phyloP scores from a whole-genome alignment of 2,888 invertebrate genomes.

The Cataglyphis cursor region DNA sequence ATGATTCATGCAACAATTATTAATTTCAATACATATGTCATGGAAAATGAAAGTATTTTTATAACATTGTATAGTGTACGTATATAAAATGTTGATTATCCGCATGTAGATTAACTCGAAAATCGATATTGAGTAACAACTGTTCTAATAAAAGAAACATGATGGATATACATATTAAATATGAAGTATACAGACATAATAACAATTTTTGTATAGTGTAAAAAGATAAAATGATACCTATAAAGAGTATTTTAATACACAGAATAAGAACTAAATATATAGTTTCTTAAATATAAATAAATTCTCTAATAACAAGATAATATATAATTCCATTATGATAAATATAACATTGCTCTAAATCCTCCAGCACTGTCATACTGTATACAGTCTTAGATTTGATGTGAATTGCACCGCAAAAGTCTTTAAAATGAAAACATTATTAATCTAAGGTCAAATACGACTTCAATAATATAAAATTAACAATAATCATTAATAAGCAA shows the following conservation, averaged over 20 bases:
- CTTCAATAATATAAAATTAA: constrained; percentile 22
- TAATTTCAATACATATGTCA: constrained; percentile 28
- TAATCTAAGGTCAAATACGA: constrained; percentile 30
- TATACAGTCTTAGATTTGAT: constrained; percentile 22
- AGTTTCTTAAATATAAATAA: constrained; percentile 51
- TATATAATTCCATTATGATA: constrained; percentile 30
- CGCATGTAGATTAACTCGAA: constrained; percentile 29
- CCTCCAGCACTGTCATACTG: constrained; percentile 23
- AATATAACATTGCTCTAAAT: constrained; percentile 53
- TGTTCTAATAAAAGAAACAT: constrained; percentile 27
- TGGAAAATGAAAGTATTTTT: constrained; percentile 38
- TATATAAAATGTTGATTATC: constrained; percentile 47
- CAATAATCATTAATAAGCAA: constrained; percentile 10
- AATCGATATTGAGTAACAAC: constrained; percentile 13
- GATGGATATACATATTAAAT: constrained; percentile 10
- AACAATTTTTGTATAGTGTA: not conserved
- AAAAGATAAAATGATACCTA: not conserved
- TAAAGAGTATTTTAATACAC: constrained; percentile 1
- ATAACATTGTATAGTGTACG: constrained; percentile 32
- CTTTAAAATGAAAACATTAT: constrained; percentile 24
- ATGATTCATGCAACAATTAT: constrained; percentile 30
- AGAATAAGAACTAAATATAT: constrained; percentile 14
- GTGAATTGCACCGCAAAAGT: constrained; percentile 3
- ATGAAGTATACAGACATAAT: not conserved
- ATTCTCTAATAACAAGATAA: constrained; percentile 48